Conservation (phyloP, 2,113 vertebrate genomes). For the Pedionomus torquatus region DNA sequence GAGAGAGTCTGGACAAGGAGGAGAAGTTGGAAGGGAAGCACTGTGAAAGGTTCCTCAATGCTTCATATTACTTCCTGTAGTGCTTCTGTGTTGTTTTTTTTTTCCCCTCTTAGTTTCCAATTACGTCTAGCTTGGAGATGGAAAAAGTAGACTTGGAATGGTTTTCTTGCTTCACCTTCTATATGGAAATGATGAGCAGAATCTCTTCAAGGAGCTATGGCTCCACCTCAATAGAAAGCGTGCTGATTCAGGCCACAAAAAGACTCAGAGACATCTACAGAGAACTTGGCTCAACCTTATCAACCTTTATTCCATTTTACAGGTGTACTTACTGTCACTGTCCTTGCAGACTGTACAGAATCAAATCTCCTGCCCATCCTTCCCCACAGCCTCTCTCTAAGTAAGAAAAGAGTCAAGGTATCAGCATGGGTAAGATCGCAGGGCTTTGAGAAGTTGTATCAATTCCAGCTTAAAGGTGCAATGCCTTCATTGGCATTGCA, state of each 20-base stretch:
- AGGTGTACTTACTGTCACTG: not conserved
- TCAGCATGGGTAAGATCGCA: not conserved
- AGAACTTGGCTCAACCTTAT: not conserved
- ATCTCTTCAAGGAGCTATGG: not conserved
- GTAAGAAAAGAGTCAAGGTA: not conserved
- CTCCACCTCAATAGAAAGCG: not conserved
- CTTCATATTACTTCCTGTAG: not conserved
- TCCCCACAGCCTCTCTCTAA: not conserved
- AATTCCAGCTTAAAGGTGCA: not conserved
- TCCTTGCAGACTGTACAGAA: not conserved
- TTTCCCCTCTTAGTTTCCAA: not conserved
- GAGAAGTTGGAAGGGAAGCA: not conserved
- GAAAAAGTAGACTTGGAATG: not conserved
- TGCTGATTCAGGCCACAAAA: not conserved
- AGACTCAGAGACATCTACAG: not conserved
- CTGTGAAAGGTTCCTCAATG: not conserved
- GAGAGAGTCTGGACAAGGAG: not conserved
- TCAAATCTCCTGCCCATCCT: not conserved
- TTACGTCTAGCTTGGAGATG: not conserved
- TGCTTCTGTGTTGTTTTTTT: not conserved
- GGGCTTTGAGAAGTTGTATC: not conserved
- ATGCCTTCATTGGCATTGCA: rapidly evolving
- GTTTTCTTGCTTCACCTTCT: not conserved
- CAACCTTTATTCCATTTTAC: not conserved
- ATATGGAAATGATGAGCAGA: not conserved